These are phyloP conservation scores for Mimas tiliae DNA, from an alignment of 2,888 invertebrate species.

Conservation along the genomic window DNA sequence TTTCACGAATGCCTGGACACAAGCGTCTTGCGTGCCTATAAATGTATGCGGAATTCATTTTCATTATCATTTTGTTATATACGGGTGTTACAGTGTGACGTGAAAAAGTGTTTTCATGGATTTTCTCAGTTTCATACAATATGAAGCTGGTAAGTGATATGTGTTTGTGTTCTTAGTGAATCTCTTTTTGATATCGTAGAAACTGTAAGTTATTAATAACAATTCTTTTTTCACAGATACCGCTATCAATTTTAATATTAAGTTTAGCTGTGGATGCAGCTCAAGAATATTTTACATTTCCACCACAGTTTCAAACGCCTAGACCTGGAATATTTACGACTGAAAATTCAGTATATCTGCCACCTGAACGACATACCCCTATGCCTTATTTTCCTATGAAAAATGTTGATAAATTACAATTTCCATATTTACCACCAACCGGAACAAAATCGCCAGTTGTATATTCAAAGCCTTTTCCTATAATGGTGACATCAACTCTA, in stretches of 20 bases:
- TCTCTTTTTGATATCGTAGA: conserved; percentile 45
- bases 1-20: conserved; percentile 81
- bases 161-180: conserved; percentile 51
- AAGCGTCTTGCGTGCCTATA: conserved; percentile 75
- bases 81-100: conserved; percentile 73
- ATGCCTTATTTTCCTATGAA: conserved; percentile 68
- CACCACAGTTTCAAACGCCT: conserved; percentile 64
- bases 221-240: conserved; percentile 65
- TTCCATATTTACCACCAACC: conserved; percentile 66
- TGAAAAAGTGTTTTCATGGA: conserved; percentile 53
- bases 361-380: conserved; percentile 69
- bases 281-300: conserved; percentile 67
- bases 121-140: conserved; percentile 65
- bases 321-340: conserved; percentile 57
- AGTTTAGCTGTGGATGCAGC: conserved; percentile 53
- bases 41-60: conserved; percentile 84
- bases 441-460: conserved; percentile 62
- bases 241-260: conserved; percentile 56
- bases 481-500: conserved; percentile 61
- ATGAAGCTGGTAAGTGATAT: conserved; percentile 81
- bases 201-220: conserved; percentile 39
- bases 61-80: conserved; percentile 80
- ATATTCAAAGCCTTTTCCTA: conserved; percentile 65
- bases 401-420: conserved; percentile 64
- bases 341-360: conserved; percentile 69